Conservation (phyloP, 92 coral and sea anemone genomes). For the Porites lobata region DNA sequence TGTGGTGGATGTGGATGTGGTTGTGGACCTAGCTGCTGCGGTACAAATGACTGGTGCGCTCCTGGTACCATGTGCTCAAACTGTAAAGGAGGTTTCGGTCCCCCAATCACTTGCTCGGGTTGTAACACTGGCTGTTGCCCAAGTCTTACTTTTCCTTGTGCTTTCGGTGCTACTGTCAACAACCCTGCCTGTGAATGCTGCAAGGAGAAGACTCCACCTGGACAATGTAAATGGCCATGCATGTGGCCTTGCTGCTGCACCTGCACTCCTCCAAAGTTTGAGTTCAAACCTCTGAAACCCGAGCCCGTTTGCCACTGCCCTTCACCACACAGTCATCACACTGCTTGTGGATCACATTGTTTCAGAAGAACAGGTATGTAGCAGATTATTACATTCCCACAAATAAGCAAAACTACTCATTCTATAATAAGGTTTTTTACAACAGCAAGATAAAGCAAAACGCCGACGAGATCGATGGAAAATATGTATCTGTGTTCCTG, state of each 20-base stretch:
- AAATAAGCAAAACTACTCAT: background rate
- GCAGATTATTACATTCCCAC: too few species aligned
- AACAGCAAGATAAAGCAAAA: too few species aligned
- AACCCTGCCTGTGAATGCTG: constrained; percentile 91
- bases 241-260: constrained; percentile 98
- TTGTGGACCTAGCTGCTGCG: constrained; percentile 54
- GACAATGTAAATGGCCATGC: constrained; percentile 96
- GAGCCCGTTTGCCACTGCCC: constrained; percentile 93
- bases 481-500: too few species aligned
- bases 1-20: constrained; percentile 58
- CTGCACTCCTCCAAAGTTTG: constrained; percentile 91
- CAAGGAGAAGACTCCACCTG: constrained; percentile 87
- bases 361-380: constrained; percentile 32
- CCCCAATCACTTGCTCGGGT: constrained; percentile 83
- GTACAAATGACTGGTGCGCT: constrained; percentile 69
- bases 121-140: constrained; percentile 90
- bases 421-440: too few species aligned
- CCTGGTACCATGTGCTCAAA: constrained; percentile 82
- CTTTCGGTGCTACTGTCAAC: constrained; percentile 87
- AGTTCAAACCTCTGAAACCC: constrained; percentile 88
- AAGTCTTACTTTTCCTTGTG: constrained; percentile 82
- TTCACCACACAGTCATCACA: constrained; percentile 64
- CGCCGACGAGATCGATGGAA: too few species aligned
- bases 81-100: constrained; percentile 89
- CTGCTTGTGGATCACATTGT: constrained; percentile 69